Base-by-base conservation (phyloP, 2,113 vertebrate species). In the Scomber scombrus region DNA sequence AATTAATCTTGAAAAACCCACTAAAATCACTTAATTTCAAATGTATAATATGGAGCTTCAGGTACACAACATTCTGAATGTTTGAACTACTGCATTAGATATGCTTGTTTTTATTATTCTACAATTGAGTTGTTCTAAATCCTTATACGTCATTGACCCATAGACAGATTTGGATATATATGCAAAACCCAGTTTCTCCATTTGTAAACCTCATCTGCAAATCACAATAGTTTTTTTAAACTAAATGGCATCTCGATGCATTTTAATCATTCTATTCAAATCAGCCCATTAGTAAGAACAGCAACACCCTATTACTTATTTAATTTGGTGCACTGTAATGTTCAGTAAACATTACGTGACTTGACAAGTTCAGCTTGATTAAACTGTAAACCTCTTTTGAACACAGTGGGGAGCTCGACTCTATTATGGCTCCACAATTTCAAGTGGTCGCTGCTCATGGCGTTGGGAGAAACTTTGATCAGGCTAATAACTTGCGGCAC, bases 401-500 rank as follows among this genome's bases (percentile, higher is more conserved):
- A 74, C 61, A 15, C 73, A 62, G 65, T n/a, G 0, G 60, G 43
- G 40, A 46, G 72, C 55, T 56, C 11, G 16, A 18, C 49, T 40
- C 51, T 71, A 71, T 47, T n/a, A 63, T 26, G 19, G 18, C 15
- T 70, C 19, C 29, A 1, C 16, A 12, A 19, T 34, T 81, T 77
- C 47, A 71, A 82, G 55, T 62, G 13, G 31, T 64, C 11, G 8
- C 34, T 26, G 29, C 34, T 40, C 7, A 15, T 76, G 72, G 68
- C 14, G 23, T 21, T 11, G 18, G 9, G 62, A 61, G 21, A 68
- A 81, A 74, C 76, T 88, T 61, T 67, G 62, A 85, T 79, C 50
- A 84, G 50, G 67, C 51, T 78, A 86, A 85, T 73, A 80, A 70
- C 51, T 78, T 71, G 46, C 73, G 78, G 52, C 56, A 71, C 66